Percentiles rank a stretch among this genome's conserved stretches.
These are phyloP conservation scores for Invenusta paracnida DNA, from an alignment of 2,888 invertebrate species.

Conservation along the genomic window DNA sequence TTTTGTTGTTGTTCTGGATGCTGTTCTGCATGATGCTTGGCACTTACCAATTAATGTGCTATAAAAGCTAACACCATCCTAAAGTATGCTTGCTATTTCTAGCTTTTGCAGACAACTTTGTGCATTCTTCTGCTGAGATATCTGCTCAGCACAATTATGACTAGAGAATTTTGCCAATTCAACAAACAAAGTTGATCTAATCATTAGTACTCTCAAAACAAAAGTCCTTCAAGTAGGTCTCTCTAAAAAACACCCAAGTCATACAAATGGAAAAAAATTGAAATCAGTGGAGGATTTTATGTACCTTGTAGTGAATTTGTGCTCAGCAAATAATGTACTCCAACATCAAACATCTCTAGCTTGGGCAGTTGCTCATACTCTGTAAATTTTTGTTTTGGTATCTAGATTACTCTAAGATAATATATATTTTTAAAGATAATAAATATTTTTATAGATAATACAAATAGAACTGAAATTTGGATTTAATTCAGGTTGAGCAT, in stretches of 20 bases:
- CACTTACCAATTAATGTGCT: neutral
- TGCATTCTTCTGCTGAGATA: neutral
- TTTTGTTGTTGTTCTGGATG: conserved; percentile 23
- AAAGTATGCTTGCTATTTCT: conserved; percentile 1
- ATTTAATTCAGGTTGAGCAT: too few relatives aligned
- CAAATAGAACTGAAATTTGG: too few relatives aligned
- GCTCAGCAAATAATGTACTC: neutral
- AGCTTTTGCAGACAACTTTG: neutral
- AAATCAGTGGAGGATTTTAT: neutral
- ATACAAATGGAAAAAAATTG: neutral
- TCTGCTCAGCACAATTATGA: neutral
- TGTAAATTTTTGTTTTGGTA: too few relatives aligned
- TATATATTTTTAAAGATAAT: too few relatives aligned
- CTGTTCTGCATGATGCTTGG: neutral
- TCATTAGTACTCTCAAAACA: neutral
- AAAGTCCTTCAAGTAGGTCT: neutral
- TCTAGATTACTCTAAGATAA: too few relatives aligned
- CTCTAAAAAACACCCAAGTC: neutral
- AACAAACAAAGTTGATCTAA: conserved; percentile 2
- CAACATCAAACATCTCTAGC: neutral
- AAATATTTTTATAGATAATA: too few relatives aligned
- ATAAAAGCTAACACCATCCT: neutral
- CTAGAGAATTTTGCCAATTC: neutral
- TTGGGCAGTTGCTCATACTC: neutral
- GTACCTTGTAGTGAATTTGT: neutral